Evolutionary conservation across 2,888 invertebrate genomes (phyloP).

Genomic region (Drymonia ruficornis): DNA sequence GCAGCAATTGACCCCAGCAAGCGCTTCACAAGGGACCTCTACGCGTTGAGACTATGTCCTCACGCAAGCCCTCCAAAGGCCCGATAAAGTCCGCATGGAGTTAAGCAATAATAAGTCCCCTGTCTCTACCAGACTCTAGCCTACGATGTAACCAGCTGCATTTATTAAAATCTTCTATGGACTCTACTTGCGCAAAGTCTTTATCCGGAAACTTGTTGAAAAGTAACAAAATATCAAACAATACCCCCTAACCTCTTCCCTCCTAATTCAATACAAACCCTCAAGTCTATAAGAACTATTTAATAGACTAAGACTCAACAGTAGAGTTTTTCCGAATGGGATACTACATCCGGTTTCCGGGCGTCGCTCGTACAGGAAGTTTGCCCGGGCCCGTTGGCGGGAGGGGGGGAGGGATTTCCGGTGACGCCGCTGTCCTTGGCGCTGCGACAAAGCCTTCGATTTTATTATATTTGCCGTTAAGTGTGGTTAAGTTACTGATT

Average conservation of each 20-base stretch:
- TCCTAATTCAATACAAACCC: not conserved
- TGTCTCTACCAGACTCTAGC: no score
- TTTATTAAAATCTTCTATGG: no score
- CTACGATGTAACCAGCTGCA: no score
- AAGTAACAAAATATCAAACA: not conserved
- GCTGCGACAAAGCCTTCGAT: constrained; percentile 43
- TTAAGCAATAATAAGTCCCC: no score
- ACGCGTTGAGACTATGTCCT: no score
- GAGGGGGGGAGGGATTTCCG: constrained; percentile 53
- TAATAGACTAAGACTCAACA: constrained; percentile 36
- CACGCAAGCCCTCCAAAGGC: no score
- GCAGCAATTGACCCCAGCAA: no score
- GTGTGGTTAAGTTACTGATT: constrained; percentile 27
- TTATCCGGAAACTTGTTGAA: no score
- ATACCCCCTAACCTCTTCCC: no score
- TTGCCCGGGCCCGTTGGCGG: constrained; percentile 47
- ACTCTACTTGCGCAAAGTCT: no score
- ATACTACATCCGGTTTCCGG: constrained; percentile 72
- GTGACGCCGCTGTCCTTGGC: constrained; percentile 49
- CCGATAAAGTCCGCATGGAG: no score
- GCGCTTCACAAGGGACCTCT: no score
- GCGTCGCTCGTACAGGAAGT: constrained; percentile 61
- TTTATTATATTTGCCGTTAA: constrained; percentile 41
- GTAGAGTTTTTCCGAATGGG: constrained; percentile 69
- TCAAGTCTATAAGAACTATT: constrained; percentile 33